Conservation (phyloP, 2,797 vertebrate genomes). For the Acridotheres tristis region DNA sequence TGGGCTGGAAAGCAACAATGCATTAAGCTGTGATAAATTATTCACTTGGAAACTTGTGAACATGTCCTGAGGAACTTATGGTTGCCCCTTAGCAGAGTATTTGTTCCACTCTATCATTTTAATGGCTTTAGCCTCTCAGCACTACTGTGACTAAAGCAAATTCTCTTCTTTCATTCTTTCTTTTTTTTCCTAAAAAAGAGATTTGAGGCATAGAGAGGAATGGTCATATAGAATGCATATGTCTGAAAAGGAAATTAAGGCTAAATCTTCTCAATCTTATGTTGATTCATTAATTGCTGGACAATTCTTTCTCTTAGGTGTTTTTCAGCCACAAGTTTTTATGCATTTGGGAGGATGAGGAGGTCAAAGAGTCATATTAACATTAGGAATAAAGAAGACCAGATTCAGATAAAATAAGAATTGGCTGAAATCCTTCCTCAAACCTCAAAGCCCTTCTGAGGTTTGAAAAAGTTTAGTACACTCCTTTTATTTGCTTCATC, state of each 20-base stretch:
- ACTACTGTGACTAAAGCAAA: background rate
- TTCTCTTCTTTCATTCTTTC: background rate
- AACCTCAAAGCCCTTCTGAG: constrained; percentile 17
- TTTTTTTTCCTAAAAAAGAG: background rate
- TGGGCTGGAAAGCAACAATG: background rate
- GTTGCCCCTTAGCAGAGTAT: background rate
- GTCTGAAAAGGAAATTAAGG: background rate
- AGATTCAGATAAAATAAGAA: constrained; percentile 18
- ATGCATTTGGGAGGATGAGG: background rate
- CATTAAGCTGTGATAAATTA: constrained; percentile 48
- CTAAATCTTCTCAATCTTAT: background rate
- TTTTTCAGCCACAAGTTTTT: background rate
- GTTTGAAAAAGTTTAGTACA: background rate
- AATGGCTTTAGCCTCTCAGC: constrained; percentile 31
- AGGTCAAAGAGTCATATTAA: background rate
- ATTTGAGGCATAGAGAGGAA: background rate
- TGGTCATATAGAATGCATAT: background rate
- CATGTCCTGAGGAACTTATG: constrained; percentile 22
- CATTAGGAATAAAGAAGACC: constrained; percentile 2
- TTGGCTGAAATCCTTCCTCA: constrained; percentile 6
- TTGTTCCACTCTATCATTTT: constrained; percentile 33
- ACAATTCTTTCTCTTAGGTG: background rate
- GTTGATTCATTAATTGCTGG: background rate
- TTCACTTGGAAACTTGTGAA: constrained; percentile 47
- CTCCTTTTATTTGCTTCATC: background rate